Evolutionary conservation across 2,888 invertebrate genomes (phyloP).

Genomic region (Therioaphis trifolii): DNA sequence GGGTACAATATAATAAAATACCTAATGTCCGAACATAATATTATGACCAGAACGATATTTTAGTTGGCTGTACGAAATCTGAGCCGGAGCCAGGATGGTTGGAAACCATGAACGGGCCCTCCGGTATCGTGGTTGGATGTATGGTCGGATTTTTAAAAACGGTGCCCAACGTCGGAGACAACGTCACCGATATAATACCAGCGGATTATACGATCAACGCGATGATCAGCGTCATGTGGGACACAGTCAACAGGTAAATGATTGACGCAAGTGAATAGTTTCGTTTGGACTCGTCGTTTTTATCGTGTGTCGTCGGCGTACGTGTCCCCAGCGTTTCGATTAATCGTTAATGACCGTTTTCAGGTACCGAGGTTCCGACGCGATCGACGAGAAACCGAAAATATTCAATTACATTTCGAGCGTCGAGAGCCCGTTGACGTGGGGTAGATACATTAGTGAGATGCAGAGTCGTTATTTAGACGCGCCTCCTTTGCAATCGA

Average conservation of each 20-base stretch:
- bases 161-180: neutral
- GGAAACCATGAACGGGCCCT: constrained; percentile 8
- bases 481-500: neutral
- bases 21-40: too few species aligned
- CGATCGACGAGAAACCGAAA: neutral
- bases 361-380: neutral
- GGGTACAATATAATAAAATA: too few species aligned
- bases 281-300: too few species aligned
- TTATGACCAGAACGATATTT: too few species aligned
- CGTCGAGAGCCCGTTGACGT: neutral
- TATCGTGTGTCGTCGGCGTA: too few species aligned
- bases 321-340: too few species aligned
- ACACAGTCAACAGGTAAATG: neutral
- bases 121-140: neutral
- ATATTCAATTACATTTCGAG: neutral
- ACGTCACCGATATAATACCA: neutral
- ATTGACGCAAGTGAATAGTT: too few species aligned
- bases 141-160: neutral
- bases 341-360: too few species aligned
- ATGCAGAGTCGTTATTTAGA: too few species aligned
- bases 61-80: neutral
- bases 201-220: constrained; percentile 6
- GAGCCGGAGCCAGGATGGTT: neutral
- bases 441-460: neutral
- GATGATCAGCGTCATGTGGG: neutral